Base-by-base conservation (phyloP, 2,797 vertebrate species). In the Spinus olivaceus region DNA sequence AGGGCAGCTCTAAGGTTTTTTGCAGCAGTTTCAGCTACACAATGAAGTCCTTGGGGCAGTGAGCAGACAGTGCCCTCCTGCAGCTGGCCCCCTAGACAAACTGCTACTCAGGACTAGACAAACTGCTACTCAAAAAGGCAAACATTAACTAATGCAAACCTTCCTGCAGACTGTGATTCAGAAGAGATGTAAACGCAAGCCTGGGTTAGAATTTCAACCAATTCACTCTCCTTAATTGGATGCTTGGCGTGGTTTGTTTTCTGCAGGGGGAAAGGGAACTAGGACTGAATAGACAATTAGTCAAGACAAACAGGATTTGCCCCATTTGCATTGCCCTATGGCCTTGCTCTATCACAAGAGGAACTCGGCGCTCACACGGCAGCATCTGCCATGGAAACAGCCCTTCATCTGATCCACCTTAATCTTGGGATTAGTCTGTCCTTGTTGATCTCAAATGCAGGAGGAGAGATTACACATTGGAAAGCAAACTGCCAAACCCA, bases 351-450 rank as follows among this genome's bases (percentile, higher is more conserved):
- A 5, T 20, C 61, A 39, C 64, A 72, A 57, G 46, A 74, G 42
- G 37, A 77, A 53, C 51, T 82, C 49, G 0, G 60, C 0, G 0
- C 21, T 61, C 35, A 1, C 14, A 13, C 22, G 18, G 59, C 41
- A 78, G 69, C 42, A 53, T 87, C 60, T 83, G 69, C 79, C 91
- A 8, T 67, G 61, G 81, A 89, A 92, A 85, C 65, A 72, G 76
- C 27, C 57, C 42, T 81, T 83, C 61, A 7, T 77, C 57, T 81
- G 24, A 71, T 81, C 65, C 0, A 0, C 50, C 56, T 57, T 92
- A 74, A 91, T 82, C 64, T 66, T 73, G 23, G 54, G 60, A 87
- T 90, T 92, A 89, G 25, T 42, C 53, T 71, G 44, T 61, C 44
- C 37, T 67, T 14, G 37, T 21, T 92, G 33, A 87, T 73, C 53